Evolutionary conservation across 2,888 invertebrate species (phyloP).

Genomic region (Anarsia innoxiella): DNA sequence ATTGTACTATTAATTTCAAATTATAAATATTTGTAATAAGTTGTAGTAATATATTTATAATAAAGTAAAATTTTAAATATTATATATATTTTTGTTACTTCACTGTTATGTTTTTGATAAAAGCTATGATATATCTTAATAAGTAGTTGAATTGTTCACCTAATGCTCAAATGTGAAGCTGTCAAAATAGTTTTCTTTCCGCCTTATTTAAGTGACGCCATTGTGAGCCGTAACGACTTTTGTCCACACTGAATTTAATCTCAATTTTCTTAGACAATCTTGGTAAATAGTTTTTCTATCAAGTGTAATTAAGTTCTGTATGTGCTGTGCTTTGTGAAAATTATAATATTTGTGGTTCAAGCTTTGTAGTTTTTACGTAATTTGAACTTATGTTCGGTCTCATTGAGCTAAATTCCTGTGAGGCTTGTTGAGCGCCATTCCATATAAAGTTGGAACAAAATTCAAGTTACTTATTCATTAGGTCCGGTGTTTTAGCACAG

Average conservation of each 20-base stretch:
- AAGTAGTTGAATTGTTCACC: neutral
- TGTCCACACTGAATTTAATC: constrained; percentile 78
- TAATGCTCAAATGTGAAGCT: constrained; percentile 19
- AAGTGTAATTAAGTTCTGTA: constrained; percentile 53
- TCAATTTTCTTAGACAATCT: constrained; percentile 81
- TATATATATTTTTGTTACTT: too few species aligned
- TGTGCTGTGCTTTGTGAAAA: constrained; percentile 51
- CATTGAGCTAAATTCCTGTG: constrained; percentile 81
- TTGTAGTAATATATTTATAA: too few species aligned
- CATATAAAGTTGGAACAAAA: constrained; percentile 54
- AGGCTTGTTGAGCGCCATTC: constrained; percentile 80
- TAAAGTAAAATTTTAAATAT: too few species aligned
- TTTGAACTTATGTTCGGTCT: constrained; percentile 73
- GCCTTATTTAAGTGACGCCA: constrained; percentile 83
- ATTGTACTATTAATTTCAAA: too few species aligned
- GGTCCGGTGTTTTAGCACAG: too few species aligned
- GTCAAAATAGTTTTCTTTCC: constrained; percentile 47
- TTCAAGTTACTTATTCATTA: constrained; percentile 39
- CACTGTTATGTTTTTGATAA: too few species aligned
- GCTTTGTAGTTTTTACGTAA: constrained; percentile 60
- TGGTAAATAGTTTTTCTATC: constrained; percentile 55
- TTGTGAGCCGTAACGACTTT: constrained; percentile 89
- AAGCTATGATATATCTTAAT: too few species aligned
- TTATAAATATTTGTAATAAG: too few species aligned
- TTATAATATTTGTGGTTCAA: constrained; percentile 60